A percentile compares a stretch with the other conserved stretches of the same genome.
Conservation (phyloP, 1,140 invertebrate genomes). For the Eumaeus atala region DNA sequence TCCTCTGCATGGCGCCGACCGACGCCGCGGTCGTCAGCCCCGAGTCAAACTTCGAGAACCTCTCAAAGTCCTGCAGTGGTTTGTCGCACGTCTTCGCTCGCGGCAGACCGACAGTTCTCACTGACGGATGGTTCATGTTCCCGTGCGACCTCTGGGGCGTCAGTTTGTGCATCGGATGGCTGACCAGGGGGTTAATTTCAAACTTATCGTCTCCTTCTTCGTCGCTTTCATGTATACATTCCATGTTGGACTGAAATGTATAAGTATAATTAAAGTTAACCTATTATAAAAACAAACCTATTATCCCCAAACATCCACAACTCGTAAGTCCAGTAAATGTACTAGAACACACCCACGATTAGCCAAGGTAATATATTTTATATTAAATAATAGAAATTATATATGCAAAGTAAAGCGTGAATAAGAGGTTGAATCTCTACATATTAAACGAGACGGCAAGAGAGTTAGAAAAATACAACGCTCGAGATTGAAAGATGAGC, state of each 20-base stretch:
- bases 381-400: no score
- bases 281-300: no score
- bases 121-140: slow-evolving; percentile 64
- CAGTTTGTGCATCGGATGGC: slow-evolving; percentile 55
- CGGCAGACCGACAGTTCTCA: slow-evolving; percentile 56
- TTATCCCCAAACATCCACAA: no score
- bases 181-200: slow-evolving; percentile 63
- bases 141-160: slow-evolving; percentile 52
- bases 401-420: no score
- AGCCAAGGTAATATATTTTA: no score
- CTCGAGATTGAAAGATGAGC: no score
- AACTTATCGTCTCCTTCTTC: slow-evolving; percentile 74
- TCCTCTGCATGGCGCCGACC: slow-evolving; percentile 73
- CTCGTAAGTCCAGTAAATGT: no score
- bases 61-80: slow-evolving; percentile 72
- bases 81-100: slow-evolving; percentile 71
- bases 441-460: no score
- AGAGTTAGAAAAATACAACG: no score
- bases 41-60: slow-evolving; percentile 33
- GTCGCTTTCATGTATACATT: slow-evolving; percentile 76
- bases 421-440: no score
- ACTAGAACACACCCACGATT: no score
- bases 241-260: slow-evolving; percentile 72
- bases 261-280: no score
- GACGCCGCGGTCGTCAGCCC: slow-evolving; percentile 64